These are phyloP conservation scores for Podarcis muralis DNA, from an alignment of 2,113 vertebrate genomes.

Conservation along the genomic window DNA sequence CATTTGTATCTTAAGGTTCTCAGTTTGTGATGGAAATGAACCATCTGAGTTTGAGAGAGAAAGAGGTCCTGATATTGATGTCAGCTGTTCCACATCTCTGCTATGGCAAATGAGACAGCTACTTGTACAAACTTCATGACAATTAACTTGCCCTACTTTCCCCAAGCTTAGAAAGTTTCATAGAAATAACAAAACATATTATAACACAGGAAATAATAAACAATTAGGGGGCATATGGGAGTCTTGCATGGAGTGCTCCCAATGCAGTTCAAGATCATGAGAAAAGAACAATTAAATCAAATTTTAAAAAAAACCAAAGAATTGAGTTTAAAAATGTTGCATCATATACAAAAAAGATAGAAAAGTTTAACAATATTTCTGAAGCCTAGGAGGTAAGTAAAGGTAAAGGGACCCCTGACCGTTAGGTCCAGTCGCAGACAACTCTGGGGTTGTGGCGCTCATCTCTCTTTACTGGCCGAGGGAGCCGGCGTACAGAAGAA, in stretches of 20 bases:
- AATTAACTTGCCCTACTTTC: not conserved
- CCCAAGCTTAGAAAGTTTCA: not conserved
- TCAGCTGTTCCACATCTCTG: too few species aligned
- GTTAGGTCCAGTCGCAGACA: too few species aligned
- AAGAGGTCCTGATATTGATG: not conserved
- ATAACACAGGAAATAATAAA: too few species aligned
- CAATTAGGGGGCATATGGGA: too few species aligned
- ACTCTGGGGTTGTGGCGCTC: too few species aligned
- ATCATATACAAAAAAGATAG: not conserved
- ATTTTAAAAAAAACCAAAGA: not conserved
- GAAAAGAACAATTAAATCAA: not conserved
- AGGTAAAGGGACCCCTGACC: too few species aligned
- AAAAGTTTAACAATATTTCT: not conserved
- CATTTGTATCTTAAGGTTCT: not conserved
- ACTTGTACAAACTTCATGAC: not conserved
- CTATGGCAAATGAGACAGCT: not conserved
- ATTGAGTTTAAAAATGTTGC: not conserved
- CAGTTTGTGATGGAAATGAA: not conserved
- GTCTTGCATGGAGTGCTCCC: not conserved
- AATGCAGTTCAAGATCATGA: not conserved
- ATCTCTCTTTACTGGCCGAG: too few species aligned
- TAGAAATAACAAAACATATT: not conserved
- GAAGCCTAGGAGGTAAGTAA: not conserved
- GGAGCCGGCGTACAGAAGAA: too few species aligned
- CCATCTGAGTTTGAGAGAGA: not conserved